These are phyloP conservation scores for Blastobasis lacticolella DNA, from an alignment of 2,888 invertebrate genomes.

Conservation along the genomic window DNA sequence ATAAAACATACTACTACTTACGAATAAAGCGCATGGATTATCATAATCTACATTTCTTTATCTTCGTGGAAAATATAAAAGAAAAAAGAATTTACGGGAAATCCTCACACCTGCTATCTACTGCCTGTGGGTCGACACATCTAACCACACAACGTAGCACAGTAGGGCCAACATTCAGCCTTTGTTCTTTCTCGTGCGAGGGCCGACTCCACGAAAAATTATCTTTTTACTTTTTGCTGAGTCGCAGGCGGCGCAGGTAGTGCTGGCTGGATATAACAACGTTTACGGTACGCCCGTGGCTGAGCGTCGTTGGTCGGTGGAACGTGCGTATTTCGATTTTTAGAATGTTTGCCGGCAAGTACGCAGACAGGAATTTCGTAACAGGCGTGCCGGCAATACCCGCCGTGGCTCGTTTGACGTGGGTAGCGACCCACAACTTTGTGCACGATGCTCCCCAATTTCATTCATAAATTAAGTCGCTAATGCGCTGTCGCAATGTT, in stretches of 20 bases:
- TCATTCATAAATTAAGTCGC: too few species aligned
- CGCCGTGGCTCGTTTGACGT: background rate
- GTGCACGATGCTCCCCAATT: too few species aligned
- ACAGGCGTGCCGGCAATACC: background rate
- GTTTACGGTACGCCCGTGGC: constrained; percentile 26
- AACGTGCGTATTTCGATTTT: background rate
- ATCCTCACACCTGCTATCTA: too few species aligned
- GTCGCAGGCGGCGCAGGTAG: constrained; percentile 35
- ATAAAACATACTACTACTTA: too few species aligned
- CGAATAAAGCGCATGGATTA: too few species aligned
- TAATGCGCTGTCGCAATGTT: too few species aligned
- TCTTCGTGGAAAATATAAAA: too few species aligned
- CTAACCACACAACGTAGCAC: too few species aligned
- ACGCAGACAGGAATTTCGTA: background rate
- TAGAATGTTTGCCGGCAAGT: background rate
- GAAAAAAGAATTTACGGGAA: too few species aligned
- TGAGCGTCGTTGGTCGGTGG: background rate
- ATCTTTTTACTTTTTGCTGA: constrained; percentile 67
- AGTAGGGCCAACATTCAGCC: constrained; percentile 21
- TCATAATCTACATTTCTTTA: too few species aligned
- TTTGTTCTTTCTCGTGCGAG: constrained; percentile 62
- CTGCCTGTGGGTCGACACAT: too few species aligned
- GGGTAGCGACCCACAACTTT: too few species aligned
- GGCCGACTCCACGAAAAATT: constrained; percentile 60
- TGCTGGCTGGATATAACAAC: constrained; percentile 45